phyloP scores from a whole-genome alignment of 1,140 invertebrate genomes.

The Drosophila teissieri region DNA sequence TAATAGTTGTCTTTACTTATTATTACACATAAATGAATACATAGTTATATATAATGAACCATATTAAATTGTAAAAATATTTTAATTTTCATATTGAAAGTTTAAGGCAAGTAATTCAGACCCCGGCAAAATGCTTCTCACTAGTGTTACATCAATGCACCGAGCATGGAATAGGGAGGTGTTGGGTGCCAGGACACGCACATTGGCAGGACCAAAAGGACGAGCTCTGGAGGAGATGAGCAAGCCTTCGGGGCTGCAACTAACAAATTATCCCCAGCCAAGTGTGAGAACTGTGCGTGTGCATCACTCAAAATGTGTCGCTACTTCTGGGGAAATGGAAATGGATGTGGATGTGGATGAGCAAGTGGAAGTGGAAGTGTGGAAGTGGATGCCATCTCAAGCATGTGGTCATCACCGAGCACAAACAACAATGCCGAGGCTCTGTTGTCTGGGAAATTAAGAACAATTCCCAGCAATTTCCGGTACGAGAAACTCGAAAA shows the following conservation, averaged over 20 bases:
- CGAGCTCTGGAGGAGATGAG: constrained; percentile 25
- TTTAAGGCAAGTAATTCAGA: neutral
- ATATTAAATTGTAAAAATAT: too few relatives aligned
- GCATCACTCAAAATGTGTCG: constrained; percentile 75
- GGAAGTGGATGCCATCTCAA: constrained; percentile 68
- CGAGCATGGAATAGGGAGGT: constrained; percentile 11
- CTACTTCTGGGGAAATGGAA: constrained; percentile 31
- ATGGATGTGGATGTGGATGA: constrained; percentile 26
- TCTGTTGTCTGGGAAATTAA: constrained; percentile 79
- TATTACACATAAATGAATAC: too few relatives aligned
- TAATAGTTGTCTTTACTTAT: too few relatives aligned
- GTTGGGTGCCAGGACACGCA: constrained; percentile 26
- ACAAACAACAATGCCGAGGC: constrained; percentile 41
- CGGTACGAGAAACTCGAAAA: constrained; percentile 75
- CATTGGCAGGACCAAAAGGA: constrained; percentile 41
- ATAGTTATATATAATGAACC: too few relatives aligned
- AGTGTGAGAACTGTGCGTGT: constrained; percentile 69
- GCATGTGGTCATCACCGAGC: constrained; percentile 68
- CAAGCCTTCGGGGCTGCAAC: constrained; percentile 51
- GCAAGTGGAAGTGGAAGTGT: constrained; percentile 23
- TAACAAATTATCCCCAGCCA: constrained; percentile 72
- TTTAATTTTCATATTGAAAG: too few relatives aligned
- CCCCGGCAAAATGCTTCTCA: neutral
- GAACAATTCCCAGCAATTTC: constrained; percentile 81
- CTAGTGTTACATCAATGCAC: constrained; percentile 34